Evolutionary conservation across 2,888 invertebrate genomes (phyloP).

Genomic region (Drosophila mimica): DNA sequence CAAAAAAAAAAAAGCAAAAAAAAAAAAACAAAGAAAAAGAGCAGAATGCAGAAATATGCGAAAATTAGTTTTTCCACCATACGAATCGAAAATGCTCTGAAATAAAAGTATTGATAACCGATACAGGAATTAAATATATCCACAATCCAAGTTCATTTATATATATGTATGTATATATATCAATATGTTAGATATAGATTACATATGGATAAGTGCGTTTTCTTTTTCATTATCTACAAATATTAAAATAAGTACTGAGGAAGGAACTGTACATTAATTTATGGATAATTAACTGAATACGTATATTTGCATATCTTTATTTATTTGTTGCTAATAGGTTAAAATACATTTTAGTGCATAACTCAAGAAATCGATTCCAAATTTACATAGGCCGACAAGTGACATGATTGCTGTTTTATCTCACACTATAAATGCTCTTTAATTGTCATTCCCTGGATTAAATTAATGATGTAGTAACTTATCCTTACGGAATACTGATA

Average conservation of each 20-base stretch:
- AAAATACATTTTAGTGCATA: neutral
- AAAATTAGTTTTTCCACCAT: constrained; percentile 39
- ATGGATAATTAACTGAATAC: neutral
- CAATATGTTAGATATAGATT: neutral
- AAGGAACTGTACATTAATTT: neutral
- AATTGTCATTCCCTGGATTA: neutral
- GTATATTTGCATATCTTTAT: neutral
- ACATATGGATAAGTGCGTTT: neutral
- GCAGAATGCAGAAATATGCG: constrained; percentile 35
- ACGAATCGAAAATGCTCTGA: constrained; percentile 49
- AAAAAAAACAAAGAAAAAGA: constrained; percentile 17
- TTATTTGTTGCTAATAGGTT: neutral
- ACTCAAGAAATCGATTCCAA: neutral
- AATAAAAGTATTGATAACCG: neutral
- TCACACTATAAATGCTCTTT: neutral
- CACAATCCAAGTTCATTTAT: neutral
- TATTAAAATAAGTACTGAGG: too few relatives aligned
- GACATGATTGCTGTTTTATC: neutral
- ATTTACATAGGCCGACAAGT: neutral
- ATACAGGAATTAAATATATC: neutral
- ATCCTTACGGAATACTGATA: too few relatives aligned
- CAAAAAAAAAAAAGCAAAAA: constrained; percentile 39
- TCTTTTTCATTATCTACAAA: neutral
- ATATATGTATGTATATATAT: neutral
- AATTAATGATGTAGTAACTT: neutral